Base-by-base conservation (phyloP, 2,797 vertebrate species). In the Borostomias antarcticus region DNA sequence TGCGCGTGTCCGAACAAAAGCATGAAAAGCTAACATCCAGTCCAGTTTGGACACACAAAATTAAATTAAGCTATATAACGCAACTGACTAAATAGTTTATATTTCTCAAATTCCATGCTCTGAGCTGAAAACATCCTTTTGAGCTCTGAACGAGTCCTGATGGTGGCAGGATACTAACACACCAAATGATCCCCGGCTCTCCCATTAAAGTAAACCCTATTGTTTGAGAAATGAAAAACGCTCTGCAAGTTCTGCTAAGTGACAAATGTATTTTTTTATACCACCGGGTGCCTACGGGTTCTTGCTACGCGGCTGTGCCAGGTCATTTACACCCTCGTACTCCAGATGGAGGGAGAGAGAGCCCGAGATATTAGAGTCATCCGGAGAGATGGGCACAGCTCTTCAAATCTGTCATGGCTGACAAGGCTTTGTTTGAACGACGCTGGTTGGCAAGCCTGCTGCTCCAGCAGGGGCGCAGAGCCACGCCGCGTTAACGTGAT, bases 361-460 rank as follows among this genome's bases (percentile, higher is more conserved):
- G 59, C 64, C 74, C 72, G 52, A 74, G 77, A 78, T 64, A 63
- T 77, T 77, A 77, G 70, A 76, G 73, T 79, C 75, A 47, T 48
- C 26, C 23, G 21, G 17, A 47, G 66, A 57, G 65, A 74, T 26
- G 61, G 69, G 48, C 56, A 64, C n/a, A 66, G 67, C 58, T 76
- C 72, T 73, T 77, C 67, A 68, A 73, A 81, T 83, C 52, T 3
- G 54, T 75, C 79, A 84, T 62, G 47, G 40, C 72, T 72, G 77
- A 80, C 75, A 71, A 66, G 66, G 59, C 69, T 17, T 51, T 70
- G 78, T 77, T 79, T 73, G 72, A 70, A 76, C 72, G 70, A 78
- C 79, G 76, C 75, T 79, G 79, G 79, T 82, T 82, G 61, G 73
- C n/a, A 75, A 85, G 76, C 73, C 65, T 33, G 57, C 58, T 66